phyloP scores from a whole-genome alignment of 2,888 invertebrate genomes.

The Alviniconcha strummeri region DNA sequence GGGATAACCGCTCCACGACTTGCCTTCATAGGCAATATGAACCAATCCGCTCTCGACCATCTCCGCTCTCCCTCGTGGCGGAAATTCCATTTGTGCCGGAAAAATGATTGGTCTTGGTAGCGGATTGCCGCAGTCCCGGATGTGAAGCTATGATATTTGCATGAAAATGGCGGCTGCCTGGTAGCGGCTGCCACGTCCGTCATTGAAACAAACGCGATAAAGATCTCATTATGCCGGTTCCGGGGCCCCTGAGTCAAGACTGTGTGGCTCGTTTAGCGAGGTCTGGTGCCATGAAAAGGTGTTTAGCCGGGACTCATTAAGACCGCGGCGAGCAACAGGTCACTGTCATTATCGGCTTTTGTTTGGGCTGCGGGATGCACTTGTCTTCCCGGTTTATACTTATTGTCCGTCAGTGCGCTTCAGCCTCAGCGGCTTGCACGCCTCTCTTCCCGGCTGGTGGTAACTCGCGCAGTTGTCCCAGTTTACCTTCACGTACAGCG shows the following conservation, averaged over 20 bases:
- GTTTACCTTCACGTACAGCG: no score
- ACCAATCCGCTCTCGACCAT: slow-evolving; percentile 23
- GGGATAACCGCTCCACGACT: no score
- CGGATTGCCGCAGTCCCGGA: background rate
- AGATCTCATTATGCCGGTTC: slow-evolving; percentile 37
- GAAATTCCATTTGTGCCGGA: slow-evolving; percentile 34
- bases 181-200: slow-evolving; percentile 10
- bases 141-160: slow-evolving; percentile 17
- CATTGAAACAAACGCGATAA: slow-evolving; percentile 41
- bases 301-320: slow-evolving; percentile 35
- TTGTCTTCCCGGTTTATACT: slow-evolving; percentile 8
- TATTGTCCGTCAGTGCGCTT: background rate
- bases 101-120: slow-evolving; percentile 11
- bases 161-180: slow-evolving; percentile 26
- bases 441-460: background rate
- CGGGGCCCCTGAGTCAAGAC: slow-evolving; percentile 28
- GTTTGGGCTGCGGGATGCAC: slow-evolving; percentile 35
- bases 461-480: no score
- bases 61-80: background rate
- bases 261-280: slow-evolving; percentile 34
- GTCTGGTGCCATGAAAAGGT: slow-evolving; percentile 34
- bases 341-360: slow-evolving; percentile 32
- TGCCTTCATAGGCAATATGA: slow-evolving; percentile 26
- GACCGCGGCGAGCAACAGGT: slow-evolving; percentile 18
- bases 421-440: background rate